Conservation (phyloP, 2,797 vertebrate species). For the Notamacropus eugenii region DNA sequence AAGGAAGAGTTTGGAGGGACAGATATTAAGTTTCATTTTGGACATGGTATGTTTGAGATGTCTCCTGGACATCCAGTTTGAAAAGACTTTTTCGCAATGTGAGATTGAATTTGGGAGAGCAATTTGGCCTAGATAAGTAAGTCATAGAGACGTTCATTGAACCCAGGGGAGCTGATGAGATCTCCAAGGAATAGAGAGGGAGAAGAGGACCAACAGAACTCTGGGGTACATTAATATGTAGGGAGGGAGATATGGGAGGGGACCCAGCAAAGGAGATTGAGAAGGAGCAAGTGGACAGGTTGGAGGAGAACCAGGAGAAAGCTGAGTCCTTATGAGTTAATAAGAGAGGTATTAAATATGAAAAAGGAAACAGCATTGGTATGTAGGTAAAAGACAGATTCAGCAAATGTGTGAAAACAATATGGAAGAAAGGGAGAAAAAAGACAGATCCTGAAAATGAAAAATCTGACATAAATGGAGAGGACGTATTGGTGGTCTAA, state of each 20-base stretch:
- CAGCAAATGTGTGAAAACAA: not conserved
- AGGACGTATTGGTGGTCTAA: not conserved
- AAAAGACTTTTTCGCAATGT: not conserved
- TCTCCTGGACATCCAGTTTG: not conserved
- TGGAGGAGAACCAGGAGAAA: not conserved
- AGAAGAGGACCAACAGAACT: not conserved
- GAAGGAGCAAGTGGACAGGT: constrained; percentile 47
- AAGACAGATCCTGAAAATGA: constrained; percentile 24
- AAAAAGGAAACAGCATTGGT: not conserved
- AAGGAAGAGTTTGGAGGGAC: not conserved
- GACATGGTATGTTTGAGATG: not conserved
- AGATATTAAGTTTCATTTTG: not conserved
- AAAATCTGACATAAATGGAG: constrained; percentile 14
- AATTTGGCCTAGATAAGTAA: not conserved
- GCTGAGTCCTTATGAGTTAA: not conserved
- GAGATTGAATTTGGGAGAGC: not conserved
- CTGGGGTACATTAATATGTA: not conserved
- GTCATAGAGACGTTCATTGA: not conserved
- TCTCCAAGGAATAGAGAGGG: not conserved
- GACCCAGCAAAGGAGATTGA: constrained; percentile 19
- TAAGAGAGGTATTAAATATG: not conserved
- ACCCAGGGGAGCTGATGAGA: not conserved
- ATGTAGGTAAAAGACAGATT: not conserved
- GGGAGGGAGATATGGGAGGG: not conserved
- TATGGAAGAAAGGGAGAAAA: no score